Base-by-base conservation (phyloP, 2,797 vertebrate species). In the Octomys mimax region DNA sequence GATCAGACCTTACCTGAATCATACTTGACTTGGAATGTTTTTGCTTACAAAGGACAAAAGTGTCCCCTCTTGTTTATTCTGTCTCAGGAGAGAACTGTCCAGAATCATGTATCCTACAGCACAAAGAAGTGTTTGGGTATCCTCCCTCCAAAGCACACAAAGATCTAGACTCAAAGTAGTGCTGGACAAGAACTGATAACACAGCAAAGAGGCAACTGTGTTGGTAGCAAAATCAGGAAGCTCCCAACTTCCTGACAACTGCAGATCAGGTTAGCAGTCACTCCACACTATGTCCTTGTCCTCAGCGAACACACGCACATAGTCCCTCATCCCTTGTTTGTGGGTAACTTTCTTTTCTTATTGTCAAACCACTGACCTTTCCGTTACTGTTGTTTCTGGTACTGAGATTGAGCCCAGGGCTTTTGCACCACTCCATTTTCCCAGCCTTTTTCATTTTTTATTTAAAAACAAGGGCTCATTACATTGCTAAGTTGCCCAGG, bases 1-100 rank as follows among this genome's bases (percentile, higher is more conserved):
- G 87, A 86, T 91, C 73, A 13, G 73, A 68, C 28, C n/a, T 61
- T 3, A 78, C 68, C 68, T 89, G 90, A 96, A 94, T 73, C 54
- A 89, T 6, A 73, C 11, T 6, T 33, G 5, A 66, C 31, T 54
- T 85, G 31, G 73, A 81, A 73, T 3, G 4, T n/a, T 46, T 19
- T 57, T 62, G n/a, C 49, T 77, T 77, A 91, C 52, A 61, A 64
- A 93, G 1, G 19, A 21, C n/a, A 62, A 73, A 70, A 61, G 19
- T 11, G 5, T n/a, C 39, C 68, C 16, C 6, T 89, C 36, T 39
- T 33, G 26, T 22, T 87, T 92, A 52, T 89, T 62, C 39, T 80
- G 21, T 0, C 10, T 2, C 0, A 61, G 24, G 1, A 28, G 71
- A 14, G 12, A 70, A 19, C 33, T 75, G 26, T 49, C 64, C 62